These are phyloP conservation scores for Psilopogon haemacephalus DNA, from an alignment of 2,113 vertebrate species.

Conservation along the genomic window DNA sequence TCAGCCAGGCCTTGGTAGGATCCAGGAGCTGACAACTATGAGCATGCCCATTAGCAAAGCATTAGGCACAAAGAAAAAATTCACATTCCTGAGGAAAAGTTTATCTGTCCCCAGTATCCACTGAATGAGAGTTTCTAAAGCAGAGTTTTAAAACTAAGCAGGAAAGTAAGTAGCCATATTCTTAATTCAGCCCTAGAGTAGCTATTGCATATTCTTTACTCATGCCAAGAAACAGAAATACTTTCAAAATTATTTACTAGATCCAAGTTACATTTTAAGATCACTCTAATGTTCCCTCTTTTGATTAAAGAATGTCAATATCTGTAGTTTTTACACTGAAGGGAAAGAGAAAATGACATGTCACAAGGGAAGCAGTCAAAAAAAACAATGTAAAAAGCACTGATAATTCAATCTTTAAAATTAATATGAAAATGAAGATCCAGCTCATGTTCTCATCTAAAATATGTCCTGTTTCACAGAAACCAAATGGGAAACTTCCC, in stretches of 20 bases:
- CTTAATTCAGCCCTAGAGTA: background rate
- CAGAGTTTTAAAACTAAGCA: background rate
- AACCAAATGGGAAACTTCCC: background rate
- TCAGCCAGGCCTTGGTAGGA: background rate
- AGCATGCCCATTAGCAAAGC: background rate
- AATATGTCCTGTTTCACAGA: background rate
- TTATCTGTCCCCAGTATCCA: background rate
- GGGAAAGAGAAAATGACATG: background rate
- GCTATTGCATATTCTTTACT: background rate
- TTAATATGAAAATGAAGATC: background rate
- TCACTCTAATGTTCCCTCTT: background rate
- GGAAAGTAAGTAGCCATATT: background rate
- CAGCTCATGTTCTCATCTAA: background rate
- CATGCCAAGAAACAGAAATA: background rate
- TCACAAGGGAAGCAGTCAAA: background rate
- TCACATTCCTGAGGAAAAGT: background rate
- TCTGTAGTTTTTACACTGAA: background rate
- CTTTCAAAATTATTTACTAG: background rate
- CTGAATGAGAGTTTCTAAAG: background rate
- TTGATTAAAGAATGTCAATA: background rate
- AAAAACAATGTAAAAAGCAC: background rate
- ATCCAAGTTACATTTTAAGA: background rate
- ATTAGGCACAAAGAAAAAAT: background rate
- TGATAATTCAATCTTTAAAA: background rate
- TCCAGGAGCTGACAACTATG: background rate